Percentiles rank a stretch among this genome's conserved stretches.
Conservation (phyloP, 2,113 vertebrate species). For the Dipodomys ordii region DNA sequence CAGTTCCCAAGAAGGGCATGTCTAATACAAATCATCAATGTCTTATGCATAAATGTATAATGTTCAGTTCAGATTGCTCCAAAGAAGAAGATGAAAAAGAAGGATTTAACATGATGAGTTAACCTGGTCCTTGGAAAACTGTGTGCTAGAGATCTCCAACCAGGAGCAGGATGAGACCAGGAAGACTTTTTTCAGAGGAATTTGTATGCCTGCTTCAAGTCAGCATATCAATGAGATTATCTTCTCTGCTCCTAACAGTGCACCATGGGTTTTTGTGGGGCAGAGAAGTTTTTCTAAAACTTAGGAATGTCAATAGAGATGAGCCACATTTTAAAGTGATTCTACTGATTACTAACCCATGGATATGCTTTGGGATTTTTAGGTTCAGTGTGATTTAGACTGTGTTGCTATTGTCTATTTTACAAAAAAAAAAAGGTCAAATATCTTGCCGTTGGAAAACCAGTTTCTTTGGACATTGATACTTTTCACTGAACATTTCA, state of each 20-base stretch:
- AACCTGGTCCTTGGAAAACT: background rate
- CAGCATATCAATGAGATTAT: no score
- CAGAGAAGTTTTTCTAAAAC: no score
- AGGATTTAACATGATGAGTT: accelerated
- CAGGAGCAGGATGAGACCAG: background rate
- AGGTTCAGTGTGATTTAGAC: no score
- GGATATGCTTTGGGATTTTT: no score
- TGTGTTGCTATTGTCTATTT: background rate
- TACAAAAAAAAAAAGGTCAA: background rate
- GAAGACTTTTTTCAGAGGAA: background rate
- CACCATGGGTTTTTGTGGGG: accelerated
- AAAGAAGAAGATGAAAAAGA: background rate
- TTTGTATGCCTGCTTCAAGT: no score
- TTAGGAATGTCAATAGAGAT: background rate
- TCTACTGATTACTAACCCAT: no score
- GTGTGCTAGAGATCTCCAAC: accelerated
- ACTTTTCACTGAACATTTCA: background rate
- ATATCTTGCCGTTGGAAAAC: background rate
- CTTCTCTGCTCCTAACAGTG: background rate
- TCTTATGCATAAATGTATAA: no score
- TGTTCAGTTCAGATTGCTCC: no score
- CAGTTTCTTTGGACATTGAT: background rate
- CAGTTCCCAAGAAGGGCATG: no score
- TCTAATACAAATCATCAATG: background rate
- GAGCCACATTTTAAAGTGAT: background rate